Conservation (phyloP, 2,113 vertebrate genomes). For the Passer domesticus region DNA sequence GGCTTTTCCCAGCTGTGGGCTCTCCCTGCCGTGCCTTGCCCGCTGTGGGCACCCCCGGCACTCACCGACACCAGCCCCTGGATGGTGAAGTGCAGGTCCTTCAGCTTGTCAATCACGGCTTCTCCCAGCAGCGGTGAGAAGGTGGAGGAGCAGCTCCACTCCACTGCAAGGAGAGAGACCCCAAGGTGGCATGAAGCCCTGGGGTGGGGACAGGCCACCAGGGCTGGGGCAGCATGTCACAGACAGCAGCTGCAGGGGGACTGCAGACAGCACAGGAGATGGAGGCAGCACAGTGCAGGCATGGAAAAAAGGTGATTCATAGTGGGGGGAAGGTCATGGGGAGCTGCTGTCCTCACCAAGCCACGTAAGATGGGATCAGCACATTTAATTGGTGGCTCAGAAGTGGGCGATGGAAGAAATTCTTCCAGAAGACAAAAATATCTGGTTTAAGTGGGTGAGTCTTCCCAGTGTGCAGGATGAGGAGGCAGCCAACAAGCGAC, state of each 20-base stretch:
- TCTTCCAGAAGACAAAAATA: background rate
- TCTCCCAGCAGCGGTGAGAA: constrained; percentile 81
- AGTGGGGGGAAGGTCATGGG: rapidly evolving
- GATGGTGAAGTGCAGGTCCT: constrained; percentile 80
- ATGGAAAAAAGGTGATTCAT: background rate
- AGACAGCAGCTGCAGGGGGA: background rate
- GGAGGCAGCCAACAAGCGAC: background rate
- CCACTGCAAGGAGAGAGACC: constrained; percentile 76
- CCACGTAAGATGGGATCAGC: background rate
- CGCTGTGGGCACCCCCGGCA: rapidly evolving
- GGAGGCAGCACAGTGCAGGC: background rate
- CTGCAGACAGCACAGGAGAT: background rate
- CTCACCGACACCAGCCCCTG: constrained; percentile 83
- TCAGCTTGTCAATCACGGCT: constrained; percentile 79
- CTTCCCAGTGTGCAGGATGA: background rate
- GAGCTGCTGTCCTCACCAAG: background rate
- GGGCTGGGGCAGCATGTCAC: background rate
- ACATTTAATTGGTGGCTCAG: background rate
- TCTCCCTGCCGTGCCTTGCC: rapidly evolving
- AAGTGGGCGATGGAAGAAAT: background rate
- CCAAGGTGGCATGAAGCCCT: background rate
- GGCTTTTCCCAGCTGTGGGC: background rate
- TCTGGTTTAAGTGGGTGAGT: background rate
- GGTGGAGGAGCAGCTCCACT: constrained; percentile 82
- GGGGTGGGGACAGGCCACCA: background rate